phyloP scores from a whole-genome alignment of 2,888 invertebrate species.

The Oscheius sp. region DNA sequence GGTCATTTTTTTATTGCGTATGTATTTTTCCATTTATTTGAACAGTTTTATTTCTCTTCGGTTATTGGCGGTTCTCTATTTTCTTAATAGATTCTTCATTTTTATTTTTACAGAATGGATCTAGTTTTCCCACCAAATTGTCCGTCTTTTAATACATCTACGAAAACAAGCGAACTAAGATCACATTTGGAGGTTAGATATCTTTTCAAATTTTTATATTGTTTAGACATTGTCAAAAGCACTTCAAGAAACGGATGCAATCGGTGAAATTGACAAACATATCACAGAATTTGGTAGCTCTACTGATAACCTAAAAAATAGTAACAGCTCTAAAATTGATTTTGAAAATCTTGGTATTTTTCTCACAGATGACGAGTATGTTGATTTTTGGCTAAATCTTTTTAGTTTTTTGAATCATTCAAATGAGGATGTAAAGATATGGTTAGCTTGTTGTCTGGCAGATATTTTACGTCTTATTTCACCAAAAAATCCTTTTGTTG shows the following conservation, averaged over 20 bases:
- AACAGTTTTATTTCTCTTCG: no score
- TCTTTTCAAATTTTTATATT: neutral
- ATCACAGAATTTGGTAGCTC: slow-evolving; percentile 2
- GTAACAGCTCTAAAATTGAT: no score
- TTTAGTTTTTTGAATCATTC: slow-evolving; percentile 19
- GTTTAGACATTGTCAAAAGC: slow-evolving; percentile 21
- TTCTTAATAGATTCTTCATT: no score
- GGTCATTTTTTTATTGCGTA: no score
- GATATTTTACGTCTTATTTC: slow-evolving; percentile 38
- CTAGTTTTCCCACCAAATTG: slow-evolving; percentile 27
- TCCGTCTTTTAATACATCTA: neutral
- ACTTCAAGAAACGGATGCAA: slow-evolving; percentile 7
- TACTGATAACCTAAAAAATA: no score
- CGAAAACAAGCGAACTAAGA: slow-evolving; percentile 14
- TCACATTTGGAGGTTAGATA: slow-evolving; percentile 12
- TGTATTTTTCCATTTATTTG: no score
- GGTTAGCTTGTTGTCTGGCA: slow-evolving; percentile 41
- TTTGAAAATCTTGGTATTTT: no score
- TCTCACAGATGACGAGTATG: slow-evolving; percentile 10
- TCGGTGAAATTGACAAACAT: neutral
- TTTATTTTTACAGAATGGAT: no score
- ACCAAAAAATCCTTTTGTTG: slow-evolving; percentile 33
- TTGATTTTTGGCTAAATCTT: no score
- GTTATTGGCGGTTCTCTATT: no score
- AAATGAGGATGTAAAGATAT: slow-evolving; percentile 31